Evolutionary conservation across 2,113 vertebrate genomes (phyloP).

Genomic region (Burhinus oedicnemus): DNA sequence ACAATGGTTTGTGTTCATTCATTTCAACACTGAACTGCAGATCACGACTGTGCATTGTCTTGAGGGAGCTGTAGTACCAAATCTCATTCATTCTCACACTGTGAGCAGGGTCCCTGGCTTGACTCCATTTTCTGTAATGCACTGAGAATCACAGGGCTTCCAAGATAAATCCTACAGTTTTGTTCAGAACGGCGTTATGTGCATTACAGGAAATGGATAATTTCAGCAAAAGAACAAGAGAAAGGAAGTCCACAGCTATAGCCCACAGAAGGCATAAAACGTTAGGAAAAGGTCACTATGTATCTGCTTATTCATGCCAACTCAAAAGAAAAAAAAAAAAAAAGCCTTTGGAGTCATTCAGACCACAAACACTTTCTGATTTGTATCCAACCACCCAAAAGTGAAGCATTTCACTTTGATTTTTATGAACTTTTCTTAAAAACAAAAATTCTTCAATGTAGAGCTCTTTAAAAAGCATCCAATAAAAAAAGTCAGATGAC

Average conservation of each 20-base stretch:
- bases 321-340: neutral
- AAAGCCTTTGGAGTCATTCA: neutral
- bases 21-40: slow-evolving; percentile 24
- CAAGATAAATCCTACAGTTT: neutral
- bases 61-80: slow-evolving; percentile 24
- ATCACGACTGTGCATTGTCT: neutral
- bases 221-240: neutral
- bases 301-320: neutral
- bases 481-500: neutral
- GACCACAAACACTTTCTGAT: neutral
- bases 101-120: slow-evolving; percentile 4
- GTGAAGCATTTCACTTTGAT: neutral
- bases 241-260: neutral
- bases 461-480: neutral
- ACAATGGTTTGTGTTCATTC: slow-evolving; percentile 45
- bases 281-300: neutral
- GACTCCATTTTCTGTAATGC: neutral
- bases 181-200: neutral
- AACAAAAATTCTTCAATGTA: neutral
- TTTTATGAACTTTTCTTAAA: neutral
- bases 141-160: neutral
- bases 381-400: neutral
- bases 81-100: slow-evolving; percentile 40
- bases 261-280: neutral
- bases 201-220: neutral